Evolutionary conservation across 1,140 invertebrate genomes (phyloP), one percentile per base, ranked within the genome.

Genomic region (Zaprionus lachaisei): DNA sequence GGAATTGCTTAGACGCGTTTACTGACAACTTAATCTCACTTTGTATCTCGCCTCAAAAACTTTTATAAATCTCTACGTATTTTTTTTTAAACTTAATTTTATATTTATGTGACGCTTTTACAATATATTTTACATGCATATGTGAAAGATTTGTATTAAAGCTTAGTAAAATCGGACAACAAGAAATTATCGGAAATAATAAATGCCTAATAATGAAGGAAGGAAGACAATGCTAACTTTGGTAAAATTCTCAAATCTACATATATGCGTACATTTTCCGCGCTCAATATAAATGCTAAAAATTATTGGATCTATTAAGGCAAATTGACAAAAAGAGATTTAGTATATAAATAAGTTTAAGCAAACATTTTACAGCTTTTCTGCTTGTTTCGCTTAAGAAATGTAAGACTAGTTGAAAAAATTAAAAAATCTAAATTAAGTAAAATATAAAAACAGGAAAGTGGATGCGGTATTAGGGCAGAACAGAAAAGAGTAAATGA

Each of bases 311-410:
- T 77, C 55, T 72, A 79, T 62, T 71, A 66, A 73, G 72, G 64
- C 58, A 77, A 60, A 79, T 41, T 31, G 44, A 44, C 58, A 71
- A 70, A 44, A 55, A 62, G 31, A 73, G 41, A 63, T 55, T 34
- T 68, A 65, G 54, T 15, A 65, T 58, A 73, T 54, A 66, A 64
- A 72, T 77, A 83, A 91, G 81, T 91, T 87, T 91, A 91, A 87
- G 77, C 89, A 91, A 91, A 91, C 66, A 85, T 87, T 91, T 91
- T 89, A 81, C 89, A 87, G 89, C 89, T 91, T 91, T 91, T 91
- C 83, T 91, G 89, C 89, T 91, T 91, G 87, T 91, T 91, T 91
- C 83, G 89, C 89, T 91, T 91, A 91, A 83, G 81, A 77, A 72
- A 79, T 70, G 69, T 82, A 82, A 82, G 85, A 91, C 83, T 91